phyloP scores from a whole-genome alignment of 2,888 invertebrate genomes.

The Pristionchus japonicus region DNA sequence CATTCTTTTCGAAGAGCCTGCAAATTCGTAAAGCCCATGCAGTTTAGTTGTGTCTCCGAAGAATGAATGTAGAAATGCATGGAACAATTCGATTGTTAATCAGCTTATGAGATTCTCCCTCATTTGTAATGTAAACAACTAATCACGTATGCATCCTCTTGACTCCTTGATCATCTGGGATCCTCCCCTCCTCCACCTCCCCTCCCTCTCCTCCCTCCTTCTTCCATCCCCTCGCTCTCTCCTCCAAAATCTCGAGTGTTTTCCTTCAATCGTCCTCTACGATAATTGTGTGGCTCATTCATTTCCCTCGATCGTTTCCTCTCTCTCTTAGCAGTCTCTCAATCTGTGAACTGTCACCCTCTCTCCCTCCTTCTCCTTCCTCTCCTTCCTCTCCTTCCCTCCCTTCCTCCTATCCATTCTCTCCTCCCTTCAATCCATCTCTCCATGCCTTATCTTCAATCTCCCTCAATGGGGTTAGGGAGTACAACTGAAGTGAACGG shows the following conservation, averaged over 20 bases:
- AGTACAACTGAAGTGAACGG: slow-evolving; percentile 28
- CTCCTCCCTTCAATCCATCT: not conserved
- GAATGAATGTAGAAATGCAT: not conserved
- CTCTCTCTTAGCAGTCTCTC: slow-evolving; percentile 25
- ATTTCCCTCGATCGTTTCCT: not conserved
- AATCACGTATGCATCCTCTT: slow-evolving; percentile 28
- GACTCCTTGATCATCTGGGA: not conserved
- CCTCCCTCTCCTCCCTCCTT: not conserved
- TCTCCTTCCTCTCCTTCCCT: too few relatives aligned
- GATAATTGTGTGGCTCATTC: slow-evolving; percentile 17
- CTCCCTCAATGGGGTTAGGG: slow-evolving; percentile 22
- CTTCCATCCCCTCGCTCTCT: not conserved
- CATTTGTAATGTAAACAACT: slow-evolving; percentile 20
- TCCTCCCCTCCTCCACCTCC: not conserved
- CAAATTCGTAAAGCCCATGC: not conserved
- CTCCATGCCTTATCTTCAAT: slow-evolving; percentile 8
- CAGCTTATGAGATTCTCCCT: not conserved
- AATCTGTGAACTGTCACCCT: not conserved
- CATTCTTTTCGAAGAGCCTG: too few relatives aligned
- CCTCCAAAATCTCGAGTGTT: slow-evolving; percentile 8
- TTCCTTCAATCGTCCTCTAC: slow-evolving; percentile 14
- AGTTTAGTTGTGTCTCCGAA: not conserved
- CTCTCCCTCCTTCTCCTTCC: too few relatives aligned
- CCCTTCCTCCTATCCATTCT: not conserved
- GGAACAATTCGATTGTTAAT: not conserved